Base-by-base conservation (phyloP, 2,113 vertebrate genomes). In the Canis aureus region DNA sequence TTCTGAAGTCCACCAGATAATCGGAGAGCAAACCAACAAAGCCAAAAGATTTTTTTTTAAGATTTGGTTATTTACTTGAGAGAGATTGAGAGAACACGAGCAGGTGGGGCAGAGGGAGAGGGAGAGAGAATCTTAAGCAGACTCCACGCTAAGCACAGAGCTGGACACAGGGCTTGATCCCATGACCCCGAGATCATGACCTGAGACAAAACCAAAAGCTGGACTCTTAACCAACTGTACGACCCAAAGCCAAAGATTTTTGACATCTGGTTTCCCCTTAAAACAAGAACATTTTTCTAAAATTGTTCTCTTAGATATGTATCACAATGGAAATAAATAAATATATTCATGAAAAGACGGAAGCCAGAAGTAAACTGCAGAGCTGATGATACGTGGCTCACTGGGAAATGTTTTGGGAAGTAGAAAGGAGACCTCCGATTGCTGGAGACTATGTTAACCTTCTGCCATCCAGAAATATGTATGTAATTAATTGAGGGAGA, bases 261-360 rank as follows among this genome's bases (percentile, higher is more conserved):
- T 82, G 79, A 95, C 79, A 69, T 95, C n/a, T 74, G 43, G 20
- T 83, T 89, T 89, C 60, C 29, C 69, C 51, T 80, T 91, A 62
- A 74, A 91, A 81, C 60, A 64, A 80, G 76, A 85, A 49, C 55
- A 51, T 23, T 4, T 81, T 85, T 85, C 82, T 79, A 53, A 91
- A 79, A 62, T 27, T 79, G 43, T 73, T 73, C 53, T 64, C 53
- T 64, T 59, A 81, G 43, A 49, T 55, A 71, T 2, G 2, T 78
- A 38, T 73, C 62, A n/a, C 15, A 17, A 7, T 74, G 55, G 62
- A 97, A 95, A 91, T 81, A 71, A 83, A 84, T 78, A 95, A 57
- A 85, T 23, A 55, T 71, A 25, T 5, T 84, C 73, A 74, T 9
- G 13, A 62, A 64, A 64, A 93, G 59, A 89, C 38, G 43, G 71